Evolutionary conservation across 2,888 invertebrate species (phyloP).

Genomic region (Cataglyphis cursor): DNA sequence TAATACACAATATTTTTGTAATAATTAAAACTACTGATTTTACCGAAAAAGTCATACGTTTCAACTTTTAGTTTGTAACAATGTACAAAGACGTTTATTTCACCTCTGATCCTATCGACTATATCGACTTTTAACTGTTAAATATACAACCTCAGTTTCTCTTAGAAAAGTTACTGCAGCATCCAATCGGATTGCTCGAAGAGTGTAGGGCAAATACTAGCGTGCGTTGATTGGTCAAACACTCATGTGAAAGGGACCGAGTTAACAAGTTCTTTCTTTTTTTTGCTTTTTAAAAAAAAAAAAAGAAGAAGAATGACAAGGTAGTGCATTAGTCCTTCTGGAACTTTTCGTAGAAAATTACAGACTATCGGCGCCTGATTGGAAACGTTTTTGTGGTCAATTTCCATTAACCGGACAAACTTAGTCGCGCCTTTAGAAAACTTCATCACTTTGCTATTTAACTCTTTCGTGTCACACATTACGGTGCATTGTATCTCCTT

Average conservation of each 20-base stretch:
- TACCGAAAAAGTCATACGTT: background rate
- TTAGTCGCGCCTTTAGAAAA: conserved; percentile 27
- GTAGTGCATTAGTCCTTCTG: conserved; percentile 23
- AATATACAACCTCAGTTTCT: background rate
- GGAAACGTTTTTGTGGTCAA: conserved; percentile 74
- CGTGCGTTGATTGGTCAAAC: conserved; percentile 46
- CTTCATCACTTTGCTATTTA: conserved; percentile 31
- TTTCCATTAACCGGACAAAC: conserved; percentile 52
- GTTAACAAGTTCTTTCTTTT: conserved; percentile 30
- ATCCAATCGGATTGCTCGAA: conserved; percentile 20
- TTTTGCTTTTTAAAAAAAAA: too few species aligned
- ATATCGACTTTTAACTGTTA: background rate
- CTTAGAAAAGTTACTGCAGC: conserved; percentile 36
- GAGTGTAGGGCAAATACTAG: conserved; percentile 50
- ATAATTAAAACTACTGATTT: too few species aligned
- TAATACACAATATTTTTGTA: background rate
- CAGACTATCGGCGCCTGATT: conserved; percentile 79
- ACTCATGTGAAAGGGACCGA: conserved; percentile 32
- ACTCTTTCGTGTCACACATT: conserved; percentile 9
- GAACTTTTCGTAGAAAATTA: conserved; percentile 75
- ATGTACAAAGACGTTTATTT: background rate
- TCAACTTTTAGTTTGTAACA: background rate
- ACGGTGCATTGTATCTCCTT: background rate
- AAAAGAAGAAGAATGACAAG: conserved; percentile 27
- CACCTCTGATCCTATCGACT: too few species aligned